Conservation (phyloP, 2,113 vertebrate genomes). For the Pionites leucogaster region DNA sequence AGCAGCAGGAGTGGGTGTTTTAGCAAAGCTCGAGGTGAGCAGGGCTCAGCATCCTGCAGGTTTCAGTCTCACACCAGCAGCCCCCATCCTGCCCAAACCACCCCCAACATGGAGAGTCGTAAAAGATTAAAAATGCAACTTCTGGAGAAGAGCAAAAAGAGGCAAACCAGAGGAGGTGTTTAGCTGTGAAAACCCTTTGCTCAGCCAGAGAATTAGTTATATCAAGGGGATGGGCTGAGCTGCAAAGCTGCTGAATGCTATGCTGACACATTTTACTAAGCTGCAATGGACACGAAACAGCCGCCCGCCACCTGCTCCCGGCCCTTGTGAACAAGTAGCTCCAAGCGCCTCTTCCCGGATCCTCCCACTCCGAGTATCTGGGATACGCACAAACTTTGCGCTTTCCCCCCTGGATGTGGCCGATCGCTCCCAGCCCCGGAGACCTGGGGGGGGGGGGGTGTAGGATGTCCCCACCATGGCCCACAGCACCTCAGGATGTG, state of each 20-base stretch:
- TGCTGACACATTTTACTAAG: constrained; percentile 38
- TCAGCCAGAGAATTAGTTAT: constrained; percentile 43
- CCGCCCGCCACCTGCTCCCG: constrained; percentile 26
- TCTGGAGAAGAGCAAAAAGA: not conserved
- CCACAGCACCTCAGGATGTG: accelerated
- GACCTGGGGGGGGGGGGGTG: accelerated
- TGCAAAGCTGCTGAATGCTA: constrained; percentile 49
- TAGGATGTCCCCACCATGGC: accelerated
- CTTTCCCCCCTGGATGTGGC: not conserved
- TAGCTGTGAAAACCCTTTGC: constrained; percentile 46
- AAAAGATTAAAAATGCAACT: not conserved
- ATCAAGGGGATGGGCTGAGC: constrained; percentile 50
- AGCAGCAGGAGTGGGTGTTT: accelerated
- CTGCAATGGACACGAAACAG: constrained; percentile 43
- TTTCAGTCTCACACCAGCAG: not conserved
- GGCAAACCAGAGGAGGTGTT: constrained; percentile 45
- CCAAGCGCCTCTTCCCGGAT: not conserved
- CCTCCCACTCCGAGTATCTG: accelerated
- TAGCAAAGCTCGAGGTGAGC: accelerated
- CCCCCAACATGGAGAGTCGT: not conserved
- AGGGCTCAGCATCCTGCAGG: not conserved
- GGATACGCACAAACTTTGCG: too few species aligned
- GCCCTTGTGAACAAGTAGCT: not conserved
- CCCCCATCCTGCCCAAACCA: not conserved
- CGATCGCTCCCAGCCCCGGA: accelerated